These are phyloP conservation scores for Elysia chlorotica DNA, from an alignment of 1,140 invertebrate species.

Conservation along the genomic window DNA sequence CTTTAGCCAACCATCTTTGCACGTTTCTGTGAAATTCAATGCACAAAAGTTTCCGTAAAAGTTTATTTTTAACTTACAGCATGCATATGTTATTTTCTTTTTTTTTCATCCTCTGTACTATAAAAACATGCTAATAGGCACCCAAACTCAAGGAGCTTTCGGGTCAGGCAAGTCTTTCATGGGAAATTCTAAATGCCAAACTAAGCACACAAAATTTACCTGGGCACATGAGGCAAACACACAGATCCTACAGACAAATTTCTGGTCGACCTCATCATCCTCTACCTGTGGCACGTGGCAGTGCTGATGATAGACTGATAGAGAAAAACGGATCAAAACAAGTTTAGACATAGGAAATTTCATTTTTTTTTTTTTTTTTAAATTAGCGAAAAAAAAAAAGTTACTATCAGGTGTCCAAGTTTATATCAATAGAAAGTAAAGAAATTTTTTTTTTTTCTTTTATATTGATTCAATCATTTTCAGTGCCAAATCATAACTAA, in stretches of 20 bases:
- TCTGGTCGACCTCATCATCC: background rate
- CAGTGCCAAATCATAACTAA: too few relatives aligned
- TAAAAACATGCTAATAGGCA: background rate
- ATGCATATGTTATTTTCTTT: background rate
- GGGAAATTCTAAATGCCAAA: too few relatives aligned
- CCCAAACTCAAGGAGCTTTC: background rate
- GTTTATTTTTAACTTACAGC: background rate
- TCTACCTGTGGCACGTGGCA: constrained; percentile 7
- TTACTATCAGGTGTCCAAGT: too few relatives aligned
- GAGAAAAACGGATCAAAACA: background rate
- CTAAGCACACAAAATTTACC: constrained; percentile 2
- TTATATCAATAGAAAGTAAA: too few relatives aligned
- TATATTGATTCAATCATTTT: too few relatives aligned
- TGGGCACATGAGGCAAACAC: constrained; percentile 19
- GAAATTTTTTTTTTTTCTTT: too few relatives aligned
- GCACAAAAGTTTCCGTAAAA: background rate
- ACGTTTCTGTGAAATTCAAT: background rate
- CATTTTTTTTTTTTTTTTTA: too few relatives aligned
- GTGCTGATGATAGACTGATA: constrained; percentile 3
- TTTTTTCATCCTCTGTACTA: background rate
- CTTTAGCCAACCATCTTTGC: background rate
- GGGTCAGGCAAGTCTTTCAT: background rate
- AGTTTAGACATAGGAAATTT: background rate
- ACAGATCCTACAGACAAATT: constrained; percentile 22
- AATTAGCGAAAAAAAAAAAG: too few relatives aligned